phyloP scores from a whole-genome alignment of 2,888 invertebrate species.

The Yponomeuta sedellus region DNA sequence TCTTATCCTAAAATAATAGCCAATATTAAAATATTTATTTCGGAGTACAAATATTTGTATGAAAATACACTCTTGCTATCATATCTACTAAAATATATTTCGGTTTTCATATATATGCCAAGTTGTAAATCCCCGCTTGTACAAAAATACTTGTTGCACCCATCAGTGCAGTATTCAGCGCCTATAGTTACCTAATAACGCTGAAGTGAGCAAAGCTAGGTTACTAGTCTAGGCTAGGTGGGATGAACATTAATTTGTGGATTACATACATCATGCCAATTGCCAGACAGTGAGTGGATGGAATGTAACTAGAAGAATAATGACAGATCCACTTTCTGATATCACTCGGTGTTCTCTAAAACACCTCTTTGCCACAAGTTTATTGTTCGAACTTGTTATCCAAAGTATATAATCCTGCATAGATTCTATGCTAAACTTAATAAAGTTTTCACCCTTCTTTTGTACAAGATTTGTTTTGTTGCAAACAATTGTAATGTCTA shows the following conservation, averaged over 20 bases:
- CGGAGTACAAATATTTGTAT: constrained; percentile 67
- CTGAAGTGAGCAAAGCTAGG: constrained; percentile 42
- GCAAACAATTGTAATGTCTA: constrained; percentile 1
- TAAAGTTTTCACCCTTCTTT: constrained; percentile 1
- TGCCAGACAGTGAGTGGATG: constrained; percentile 55
- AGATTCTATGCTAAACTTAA: constrained; percentile 12
- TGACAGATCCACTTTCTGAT: constrained; percentile 19
- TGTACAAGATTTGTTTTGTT: constrained; percentile 6
- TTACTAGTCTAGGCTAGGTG: too few relatives aligned
- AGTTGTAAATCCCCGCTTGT: constrained; percentile 60
- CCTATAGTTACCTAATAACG: constrained; percentile 19
- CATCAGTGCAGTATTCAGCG: background rate
- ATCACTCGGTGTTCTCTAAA: background rate
- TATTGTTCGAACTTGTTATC: constrained; percentile 42
- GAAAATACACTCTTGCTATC: constrained; percentile 71
- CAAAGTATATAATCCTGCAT: constrained; percentile 16
- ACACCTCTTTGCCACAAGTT: constrained; percentile 39
- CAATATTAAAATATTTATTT: constrained; percentile 70
- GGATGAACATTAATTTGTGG: constrained; percentile 57
- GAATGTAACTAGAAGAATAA: constrained; percentile 50
- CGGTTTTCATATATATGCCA: constrained; percentile 53
- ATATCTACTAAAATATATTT: constrained; percentile 66
- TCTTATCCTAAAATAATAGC: constrained; percentile 69
- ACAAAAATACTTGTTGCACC: constrained; percentile 56
- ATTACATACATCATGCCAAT: constrained; percentile 33